A percentile compares a stretch with the other conserved stretches of the same genome.
Evolutionary conservation across 2,113 vertebrate species (phyloP).

Genomic region (Eurystomus gularis): DNA sequence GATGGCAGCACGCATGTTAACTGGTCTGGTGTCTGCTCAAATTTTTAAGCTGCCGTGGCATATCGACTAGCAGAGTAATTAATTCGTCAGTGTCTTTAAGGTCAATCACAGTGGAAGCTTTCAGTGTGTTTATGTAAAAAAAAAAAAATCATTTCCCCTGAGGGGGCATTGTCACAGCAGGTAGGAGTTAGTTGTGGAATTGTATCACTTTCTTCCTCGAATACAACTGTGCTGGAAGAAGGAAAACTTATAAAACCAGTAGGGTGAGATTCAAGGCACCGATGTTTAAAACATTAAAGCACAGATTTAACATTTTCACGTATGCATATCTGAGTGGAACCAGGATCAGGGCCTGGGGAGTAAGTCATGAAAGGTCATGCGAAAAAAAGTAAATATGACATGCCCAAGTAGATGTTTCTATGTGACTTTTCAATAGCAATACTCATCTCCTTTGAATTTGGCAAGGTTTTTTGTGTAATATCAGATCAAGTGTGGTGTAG

Average conservation of each 20-base stretch:
- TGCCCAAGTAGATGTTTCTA: not conserved
- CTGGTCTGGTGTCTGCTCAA: not conserved
- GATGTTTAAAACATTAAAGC: not conserved
- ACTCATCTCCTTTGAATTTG: not conserved
- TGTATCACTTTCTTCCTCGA: not conserved
- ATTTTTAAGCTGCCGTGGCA: not conserved
- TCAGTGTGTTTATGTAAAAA: not conserved
- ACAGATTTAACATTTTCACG: not conserved
- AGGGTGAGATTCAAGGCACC: not conserved
- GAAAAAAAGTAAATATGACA: not conserved
- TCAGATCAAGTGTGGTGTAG: not conserved
- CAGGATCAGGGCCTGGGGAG: not conserved
- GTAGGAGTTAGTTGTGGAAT: slow-evolving; percentile 14
- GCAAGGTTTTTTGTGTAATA: not conserved
- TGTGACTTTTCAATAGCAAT: not conserved
- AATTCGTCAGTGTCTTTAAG: slow-evolving; percentile 37
- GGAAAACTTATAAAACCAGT: not conserved
- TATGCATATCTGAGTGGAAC: not conserved
- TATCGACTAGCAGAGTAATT: slow-evolving; percentile 40
- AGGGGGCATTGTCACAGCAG: not conserved
- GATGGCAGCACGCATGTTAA: slow-evolving; percentile 34
- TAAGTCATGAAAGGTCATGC: not conserved
- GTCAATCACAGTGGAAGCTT: slow-evolving; percentile 27
- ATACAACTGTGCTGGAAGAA: not conserved
- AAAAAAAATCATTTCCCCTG: not conserved